Conservation (phyloP, 2,888 invertebrate species). For the Kryphioiulus occultus region DNA sequence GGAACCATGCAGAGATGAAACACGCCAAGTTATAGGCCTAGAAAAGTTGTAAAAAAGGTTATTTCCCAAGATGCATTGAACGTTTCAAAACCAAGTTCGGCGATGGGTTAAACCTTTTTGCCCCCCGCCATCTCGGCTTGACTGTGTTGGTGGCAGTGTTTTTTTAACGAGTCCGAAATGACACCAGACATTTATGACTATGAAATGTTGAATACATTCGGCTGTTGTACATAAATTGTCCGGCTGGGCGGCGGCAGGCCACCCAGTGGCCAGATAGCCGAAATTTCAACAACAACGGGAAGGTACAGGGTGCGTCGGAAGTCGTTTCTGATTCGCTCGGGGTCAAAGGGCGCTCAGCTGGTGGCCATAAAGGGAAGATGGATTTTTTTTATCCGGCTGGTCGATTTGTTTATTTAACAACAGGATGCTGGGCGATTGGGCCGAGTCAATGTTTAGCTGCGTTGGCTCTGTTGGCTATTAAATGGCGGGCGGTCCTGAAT, state of each 20-base stretch:
- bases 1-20: no score
- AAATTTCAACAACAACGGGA: no score
- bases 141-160: slow-evolving; percentile 11
- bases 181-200: not conserved
- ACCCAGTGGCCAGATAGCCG: not conserved
- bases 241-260: not conserved
- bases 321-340: not conserved
- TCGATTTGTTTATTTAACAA: slow-evolving; percentile 16
- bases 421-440: slow-evolving; percentile 1
- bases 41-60: no score
- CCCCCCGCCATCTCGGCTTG: not conserved
- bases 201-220: slow-evolving; percentile 35
- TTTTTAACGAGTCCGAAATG: not conserved
- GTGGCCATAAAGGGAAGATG: not conserved
- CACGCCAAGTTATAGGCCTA: no score
- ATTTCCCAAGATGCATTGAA: no score
- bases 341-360: not conserved
- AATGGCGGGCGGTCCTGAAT: slow-evolving; percentile 2
- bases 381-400: not conserved
- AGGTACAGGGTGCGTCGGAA: not conserved
- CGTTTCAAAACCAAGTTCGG: no score
- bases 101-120: not conserved
- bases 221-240: slow-evolving; percentile 35
- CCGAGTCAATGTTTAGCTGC: not conserved
- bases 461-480: not conserved